phyloP scores from a whole-genome alignment of 2,797 vertebrate genomes.

The Sebastiscus tertius region DNA sequence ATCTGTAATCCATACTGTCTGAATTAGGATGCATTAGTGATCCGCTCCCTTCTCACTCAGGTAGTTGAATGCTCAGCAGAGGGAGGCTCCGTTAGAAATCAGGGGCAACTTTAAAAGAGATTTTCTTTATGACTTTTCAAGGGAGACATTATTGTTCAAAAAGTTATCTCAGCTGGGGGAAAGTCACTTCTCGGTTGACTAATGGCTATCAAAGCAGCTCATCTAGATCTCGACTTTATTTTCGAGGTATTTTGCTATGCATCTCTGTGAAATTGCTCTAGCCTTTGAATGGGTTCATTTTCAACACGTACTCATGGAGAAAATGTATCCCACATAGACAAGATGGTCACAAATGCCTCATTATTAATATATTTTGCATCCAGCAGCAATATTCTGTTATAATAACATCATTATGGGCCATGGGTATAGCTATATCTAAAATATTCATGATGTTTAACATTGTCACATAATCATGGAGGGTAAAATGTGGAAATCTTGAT shows the following conservation, averaged over 20 bases:
- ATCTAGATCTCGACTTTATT: conserved; percentile 48
- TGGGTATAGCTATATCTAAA: conserved; percentile 31
- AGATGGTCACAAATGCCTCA: conserved; percentile 39
- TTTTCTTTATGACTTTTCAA: conserved; percentile 55
- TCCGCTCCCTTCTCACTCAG: conserved; percentile 55
- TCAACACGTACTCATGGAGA: conserved; percentile 53
- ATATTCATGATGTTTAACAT: conserved; percentile 56
- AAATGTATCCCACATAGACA: conserved; percentile 44
- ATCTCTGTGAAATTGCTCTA: conserved; percentile 35
- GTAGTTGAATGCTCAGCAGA: conserved; percentile 56
- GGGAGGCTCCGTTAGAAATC: conserved; percentile 66
- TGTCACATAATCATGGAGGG: conserved; percentile 28
- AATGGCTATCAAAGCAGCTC: conserved; percentile 58
- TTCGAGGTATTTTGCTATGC: conserved; percentile 27
- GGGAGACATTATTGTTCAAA: conserved; percentile 52
- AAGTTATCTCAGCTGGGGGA: conserved; percentile 45
- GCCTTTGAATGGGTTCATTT: conserved; percentile 49
- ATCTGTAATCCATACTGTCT: conserved; percentile 82
- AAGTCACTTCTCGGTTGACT: conserved; percentile 44
- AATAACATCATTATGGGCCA: conserved; percentile 29
- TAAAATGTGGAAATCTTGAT: conserved; percentile 31
- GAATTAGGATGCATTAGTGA: conserved; percentile 79
- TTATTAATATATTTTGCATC: conserved; percentile 38
- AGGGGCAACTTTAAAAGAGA: conserved; percentile 57
- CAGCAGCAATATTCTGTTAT: conserved; percentile 30